Evolutionary conservation across 2,113 vertebrate species (phyloP).

Genomic region (Urocynchramus pylzowi): DNA sequence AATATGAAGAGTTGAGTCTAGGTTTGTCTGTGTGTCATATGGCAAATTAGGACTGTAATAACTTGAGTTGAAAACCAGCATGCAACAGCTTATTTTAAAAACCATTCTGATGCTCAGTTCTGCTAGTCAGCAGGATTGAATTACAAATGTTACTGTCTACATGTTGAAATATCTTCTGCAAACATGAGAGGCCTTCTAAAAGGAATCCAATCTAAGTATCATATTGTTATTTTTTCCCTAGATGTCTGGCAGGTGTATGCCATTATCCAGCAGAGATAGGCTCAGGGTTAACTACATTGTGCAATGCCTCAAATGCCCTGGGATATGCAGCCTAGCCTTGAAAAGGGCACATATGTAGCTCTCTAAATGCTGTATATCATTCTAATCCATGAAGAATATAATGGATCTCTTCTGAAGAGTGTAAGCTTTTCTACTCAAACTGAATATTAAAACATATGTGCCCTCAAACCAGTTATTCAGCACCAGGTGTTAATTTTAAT

Average conservation of each 20-base stretch:
- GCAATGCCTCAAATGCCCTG: constrained; percentile 28
- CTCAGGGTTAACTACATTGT: constrained; percentile 42
- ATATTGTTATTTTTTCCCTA: constrained; percentile 36
- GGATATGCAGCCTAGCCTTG: constrained; percentile 31
- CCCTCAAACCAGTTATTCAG: not conserved
- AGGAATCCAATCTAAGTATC: constrained; percentile 53
- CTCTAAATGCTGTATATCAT: constrained; percentile 49
- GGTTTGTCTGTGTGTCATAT: not conserved
- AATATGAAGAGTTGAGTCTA: not conserved
- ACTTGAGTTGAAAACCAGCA: not conserved
- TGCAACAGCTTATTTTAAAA: constrained; percentile 18
- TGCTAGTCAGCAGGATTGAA: constrained; percentile 46
- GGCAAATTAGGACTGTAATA: constrained; percentile 6
- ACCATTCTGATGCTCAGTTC: not conserved
- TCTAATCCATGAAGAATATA: constrained; percentile 47
- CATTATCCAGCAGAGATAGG: constrained; percentile 43
- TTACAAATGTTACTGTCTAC: constrained; percentile 45
- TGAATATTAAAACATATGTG: constrained; percentile 33
- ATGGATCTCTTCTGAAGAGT: constrained; percentile 26
- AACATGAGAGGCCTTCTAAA: constrained; percentile 50
- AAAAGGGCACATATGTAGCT: constrained; percentile 46
- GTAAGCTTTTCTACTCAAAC: constrained; percentile 18
- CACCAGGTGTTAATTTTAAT: constrained; percentile 44
- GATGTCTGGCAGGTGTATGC: constrained; percentile 60
- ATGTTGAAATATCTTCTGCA: constrained; percentile 50